phyloP scores from a whole-genome alignment of 2,797 vertebrate genomes.

The Carcharodon carcharias region DNA sequence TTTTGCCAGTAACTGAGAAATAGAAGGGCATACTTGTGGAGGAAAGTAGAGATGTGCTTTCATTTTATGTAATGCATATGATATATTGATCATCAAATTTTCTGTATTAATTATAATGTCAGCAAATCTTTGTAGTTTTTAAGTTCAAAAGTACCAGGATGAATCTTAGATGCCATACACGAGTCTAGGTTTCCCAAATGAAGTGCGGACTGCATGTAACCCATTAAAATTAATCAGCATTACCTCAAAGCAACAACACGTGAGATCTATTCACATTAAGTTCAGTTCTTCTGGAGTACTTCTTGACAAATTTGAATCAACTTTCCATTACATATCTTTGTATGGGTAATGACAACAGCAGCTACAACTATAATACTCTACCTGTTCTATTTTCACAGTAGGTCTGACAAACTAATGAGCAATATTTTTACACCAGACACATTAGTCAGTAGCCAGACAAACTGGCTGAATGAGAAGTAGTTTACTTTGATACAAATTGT shows the following conservation, averaged over 20 bases:
- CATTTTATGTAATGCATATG: neutral
- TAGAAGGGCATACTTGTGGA: neutral
- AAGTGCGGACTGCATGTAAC: neutral
- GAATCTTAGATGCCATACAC: neutral
- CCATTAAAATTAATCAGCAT: neutral
- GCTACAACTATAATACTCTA: neutral
- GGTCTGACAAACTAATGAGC: neutral
- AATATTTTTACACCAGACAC: neutral
- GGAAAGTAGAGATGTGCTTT: neutral
- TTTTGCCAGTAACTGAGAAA: neutral
- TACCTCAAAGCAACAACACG: neutral
- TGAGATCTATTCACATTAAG: neutral
- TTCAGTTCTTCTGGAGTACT: neutral
- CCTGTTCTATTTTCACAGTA: neutral
- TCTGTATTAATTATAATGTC: neutral
- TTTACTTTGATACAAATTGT: conserved; percentile 6
- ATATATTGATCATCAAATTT: neutral
- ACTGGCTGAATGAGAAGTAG: neutral
- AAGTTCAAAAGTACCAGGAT: neutral
- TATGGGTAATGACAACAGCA: neutral
- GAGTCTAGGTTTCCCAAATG: neutral
- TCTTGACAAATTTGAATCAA: conserved; percentile 2
- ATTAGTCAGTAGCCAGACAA: neutral
- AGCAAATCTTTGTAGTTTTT: too few relatives aligned
- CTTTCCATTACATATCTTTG: neutral